Evolutionary conservation across 2,888 invertebrate genomes (phyloP).

Genomic region (Marasmarcha lunaedactyla): DNA sequence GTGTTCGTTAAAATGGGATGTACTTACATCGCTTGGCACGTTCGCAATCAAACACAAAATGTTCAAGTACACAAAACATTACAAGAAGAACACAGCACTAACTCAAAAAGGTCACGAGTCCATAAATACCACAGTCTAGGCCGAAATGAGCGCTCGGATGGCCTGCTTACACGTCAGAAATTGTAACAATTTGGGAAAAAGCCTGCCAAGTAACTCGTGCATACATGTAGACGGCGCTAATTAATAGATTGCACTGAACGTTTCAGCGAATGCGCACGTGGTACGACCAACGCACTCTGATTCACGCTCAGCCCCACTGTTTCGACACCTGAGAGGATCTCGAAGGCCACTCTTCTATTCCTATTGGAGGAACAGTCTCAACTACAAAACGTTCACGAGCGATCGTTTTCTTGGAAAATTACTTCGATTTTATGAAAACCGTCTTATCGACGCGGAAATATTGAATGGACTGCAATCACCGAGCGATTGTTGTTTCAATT

Average conservation of each 20-base stretch:
- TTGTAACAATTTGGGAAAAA: neutral
- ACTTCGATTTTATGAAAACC: neutral
- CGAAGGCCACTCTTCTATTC: conserved; percentile 33
- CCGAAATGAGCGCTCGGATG: neutral
- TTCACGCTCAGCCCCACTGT: conserved; percentile 46
- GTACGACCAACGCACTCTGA: conserved; percentile 47
- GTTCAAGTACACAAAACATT: no score
- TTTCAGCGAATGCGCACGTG: conserved; percentile 43
- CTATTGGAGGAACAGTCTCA: conserved; percentile 8
- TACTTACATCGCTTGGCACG: no score
- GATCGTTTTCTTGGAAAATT: conserved; percentile 6
- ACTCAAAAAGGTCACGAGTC: no score
- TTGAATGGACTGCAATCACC: no score
- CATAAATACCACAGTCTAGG: neutral
- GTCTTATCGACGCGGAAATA: neutral
- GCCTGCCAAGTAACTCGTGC: conserved; percentile 36
- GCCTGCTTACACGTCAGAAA: neutral
- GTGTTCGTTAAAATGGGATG: no score
- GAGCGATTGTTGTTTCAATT: no score
- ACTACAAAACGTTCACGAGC: conserved; percentile 4
- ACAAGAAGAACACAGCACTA: no score
- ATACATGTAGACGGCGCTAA: conserved; percentile 36
- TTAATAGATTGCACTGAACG: conserved; percentile 44
- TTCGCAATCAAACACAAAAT: no score
- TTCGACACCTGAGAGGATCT: conserved; percentile 45